Evolutionary conservation across 2,888 invertebrate species (phyloP).

Genomic region (Napeogenes sylphis): DNA sequence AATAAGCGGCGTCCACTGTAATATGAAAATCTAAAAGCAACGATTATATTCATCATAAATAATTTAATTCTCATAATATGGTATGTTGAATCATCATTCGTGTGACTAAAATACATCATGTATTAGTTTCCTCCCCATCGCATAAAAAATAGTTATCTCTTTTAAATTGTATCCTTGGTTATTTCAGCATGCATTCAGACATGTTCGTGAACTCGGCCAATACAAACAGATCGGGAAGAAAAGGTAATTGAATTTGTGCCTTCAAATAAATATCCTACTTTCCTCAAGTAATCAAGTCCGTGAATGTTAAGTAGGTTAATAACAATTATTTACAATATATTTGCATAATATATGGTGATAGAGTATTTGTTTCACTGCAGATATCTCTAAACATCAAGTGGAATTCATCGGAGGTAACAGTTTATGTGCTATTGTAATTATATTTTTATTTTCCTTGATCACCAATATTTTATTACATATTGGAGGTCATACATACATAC

Average conservation of each 20-base stretch:
- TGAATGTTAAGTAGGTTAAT: not conserved
- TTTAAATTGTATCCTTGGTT: constrained; percentile 2
- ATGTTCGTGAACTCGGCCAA: constrained; percentile 64
- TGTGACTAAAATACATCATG: too few relatives aligned
- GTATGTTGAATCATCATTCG: too few relatives aligned
- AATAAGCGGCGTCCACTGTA: too few relatives aligned
- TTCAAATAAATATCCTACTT: constrained; percentile 2
- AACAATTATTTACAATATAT: too few relatives aligned
- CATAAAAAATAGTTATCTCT: too few relatives aligned
- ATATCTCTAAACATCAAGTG: constrained; percentile 45
- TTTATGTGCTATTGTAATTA: not conserved
- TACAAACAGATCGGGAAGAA: constrained; percentile 57
- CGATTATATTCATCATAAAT: too few relatives aligned
- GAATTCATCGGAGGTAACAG: constrained; percentile 42
- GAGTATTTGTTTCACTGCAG: constrained; percentile 32
- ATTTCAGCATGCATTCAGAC: constrained; percentile 60
- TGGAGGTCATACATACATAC: not conserved
- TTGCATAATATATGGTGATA: constrained; percentile 9
- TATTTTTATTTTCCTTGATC: constrained; percentile 1
- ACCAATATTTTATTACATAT: constrained; percentile 8
- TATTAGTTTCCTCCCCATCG: not conserved
- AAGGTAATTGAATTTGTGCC: constrained; percentile 51
- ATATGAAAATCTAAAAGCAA: too few relatives aligned
- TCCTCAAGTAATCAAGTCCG: not conserved
- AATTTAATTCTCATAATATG: too few relatives aligned